Base-by-base conservation (phyloP, 2,888 invertebrate species). In the Axea sp. region DNA sequence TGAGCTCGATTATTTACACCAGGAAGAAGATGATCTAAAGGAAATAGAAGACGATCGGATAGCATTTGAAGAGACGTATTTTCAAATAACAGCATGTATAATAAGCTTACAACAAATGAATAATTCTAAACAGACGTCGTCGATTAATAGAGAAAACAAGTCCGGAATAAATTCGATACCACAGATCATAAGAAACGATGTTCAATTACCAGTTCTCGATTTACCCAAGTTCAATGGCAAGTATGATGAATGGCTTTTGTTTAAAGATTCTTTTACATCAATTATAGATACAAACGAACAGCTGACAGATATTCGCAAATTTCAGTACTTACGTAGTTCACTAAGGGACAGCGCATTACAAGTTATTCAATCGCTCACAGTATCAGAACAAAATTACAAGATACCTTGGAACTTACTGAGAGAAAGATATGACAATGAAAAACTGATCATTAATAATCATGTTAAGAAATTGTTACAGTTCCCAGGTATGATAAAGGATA, bases 341-440 rank as follows among this genome's bases (percentile, higher is more conserved):
- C 6, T 45, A 12, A 1, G 12, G 8, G 9, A 8, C 1, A 28
- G 28, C n/a, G 14, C 43, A 2, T 3, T 9, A 2, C 19, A 28
- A 28, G 1, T 45, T 0, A 28, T 45, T 7, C n/a, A 14, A n/a
- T 7, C 47, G 5, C 8, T 47, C 1, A 19, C 1, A 1, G 9
- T 31, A 1, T 28, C 31, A 30, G 7, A 1, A 11, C 17, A 47
- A 4, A 24, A 47, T n/a, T 47, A 47, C 8, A 2, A 0, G 0
- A 6, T 17, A 3, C 31, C 47, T 2, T 24, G 24, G 24, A 9
- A 31, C 1, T 19, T 28, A 3, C n/a, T 47, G 7, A 12, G 4
- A 1, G 12, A 47, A 2, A 22, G 47, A 47, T 47, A 31, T 3
- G 31, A 47, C 3, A 47, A 47, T 3, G 19, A 31, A 9, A 28